A percentile compares a stretch with the other conserved stretches of the same genome.
These are phyloP conservation scores for Sipha maydis DNA, from an alignment of 2,888 invertebrate genomes.

Conservation along the genomic window DNA sequence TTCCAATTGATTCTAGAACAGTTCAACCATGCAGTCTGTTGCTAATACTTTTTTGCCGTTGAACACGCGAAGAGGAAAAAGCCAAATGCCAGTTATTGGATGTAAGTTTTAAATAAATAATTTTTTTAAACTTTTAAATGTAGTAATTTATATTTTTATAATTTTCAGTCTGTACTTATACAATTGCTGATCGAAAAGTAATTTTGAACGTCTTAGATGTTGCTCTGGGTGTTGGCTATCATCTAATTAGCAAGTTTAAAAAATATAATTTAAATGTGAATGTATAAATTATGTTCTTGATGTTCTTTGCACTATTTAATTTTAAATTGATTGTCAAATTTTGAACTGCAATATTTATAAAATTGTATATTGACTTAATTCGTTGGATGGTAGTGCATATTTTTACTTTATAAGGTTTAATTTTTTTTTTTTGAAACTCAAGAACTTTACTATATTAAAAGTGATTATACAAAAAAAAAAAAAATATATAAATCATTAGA, in stretches of 20 bases:
- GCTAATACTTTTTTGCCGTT: constrained; percentile 30
- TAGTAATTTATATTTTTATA: background rate
- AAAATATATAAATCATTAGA: too few relatives aligned
- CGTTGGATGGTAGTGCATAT: too few relatives aligned
- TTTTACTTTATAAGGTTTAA: too few relatives aligned
- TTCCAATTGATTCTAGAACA: too few relatives aligned
- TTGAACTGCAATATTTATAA: too few relatives aligned
- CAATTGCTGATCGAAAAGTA: constrained; percentile 70
- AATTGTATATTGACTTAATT: too few relatives aligned
- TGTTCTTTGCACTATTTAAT: too few relatives aligned
- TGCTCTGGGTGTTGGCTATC: constrained; percentile 76
- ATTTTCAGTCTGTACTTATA: constrained; percentile 75
- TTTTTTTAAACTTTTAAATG: background rate
- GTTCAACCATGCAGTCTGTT: constrained; percentile 2
- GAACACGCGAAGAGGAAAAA: constrained; percentile 9
- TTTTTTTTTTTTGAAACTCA: too few relatives aligned
- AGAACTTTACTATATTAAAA: too few relatives aligned
- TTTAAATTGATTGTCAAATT: too few relatives aligned
- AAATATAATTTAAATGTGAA: background rate
- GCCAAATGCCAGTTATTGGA: constrained; percentile 26
- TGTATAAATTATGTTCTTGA: too few relatives aligned
- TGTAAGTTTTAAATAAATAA: background rate
- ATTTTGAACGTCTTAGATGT: constrained; percentile 73
- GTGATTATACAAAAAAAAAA: too few relatives aligned
- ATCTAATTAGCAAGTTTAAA: constrained; percentile 74